A percentile compares a stretch with the other conserved stretches of the same genome.
Conservation (phyloP, 2,797 vertebrate species). For the Chloroceryle amazona region DNA sequence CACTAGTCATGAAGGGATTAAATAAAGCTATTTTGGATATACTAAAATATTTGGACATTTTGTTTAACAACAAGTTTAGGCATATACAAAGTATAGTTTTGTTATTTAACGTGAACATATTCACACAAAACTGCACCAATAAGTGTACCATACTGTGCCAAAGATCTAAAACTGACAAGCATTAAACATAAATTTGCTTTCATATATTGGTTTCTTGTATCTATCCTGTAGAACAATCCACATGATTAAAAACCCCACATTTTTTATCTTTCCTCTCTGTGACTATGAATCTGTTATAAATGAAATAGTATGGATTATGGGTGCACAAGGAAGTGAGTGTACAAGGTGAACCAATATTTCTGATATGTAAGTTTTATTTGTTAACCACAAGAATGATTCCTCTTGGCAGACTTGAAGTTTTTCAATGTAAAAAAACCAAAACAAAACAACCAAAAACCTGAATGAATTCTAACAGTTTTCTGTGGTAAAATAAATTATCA, state of each 20-base stretch:
- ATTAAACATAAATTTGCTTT: neutral
- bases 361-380: neutral
- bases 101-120: neutral
- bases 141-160: rapidly evolving
- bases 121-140: neutral
- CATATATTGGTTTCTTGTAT: neutral
- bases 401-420: neutral
- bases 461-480: neutral
- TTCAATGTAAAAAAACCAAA: neutral
- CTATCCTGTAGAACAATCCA: neutral
- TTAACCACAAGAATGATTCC: neutral
- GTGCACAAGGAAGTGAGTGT: neutral
- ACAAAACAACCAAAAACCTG: neutral
- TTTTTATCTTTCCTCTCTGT: neutral
- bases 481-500: neutral
- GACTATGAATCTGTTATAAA: neutral
- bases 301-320: neutral
- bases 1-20: neutral
- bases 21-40: neutral
- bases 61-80: neutral
- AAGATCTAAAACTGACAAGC: neutral
- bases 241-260: neutral
- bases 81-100: neutral
- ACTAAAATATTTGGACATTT: neutral
- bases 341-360: neutral